These are phyloP conservation scores for Coluber constrictor DNA, from an alignment of 2,797 vertebrate genomes.

Conservation along the genomic window DNA sequence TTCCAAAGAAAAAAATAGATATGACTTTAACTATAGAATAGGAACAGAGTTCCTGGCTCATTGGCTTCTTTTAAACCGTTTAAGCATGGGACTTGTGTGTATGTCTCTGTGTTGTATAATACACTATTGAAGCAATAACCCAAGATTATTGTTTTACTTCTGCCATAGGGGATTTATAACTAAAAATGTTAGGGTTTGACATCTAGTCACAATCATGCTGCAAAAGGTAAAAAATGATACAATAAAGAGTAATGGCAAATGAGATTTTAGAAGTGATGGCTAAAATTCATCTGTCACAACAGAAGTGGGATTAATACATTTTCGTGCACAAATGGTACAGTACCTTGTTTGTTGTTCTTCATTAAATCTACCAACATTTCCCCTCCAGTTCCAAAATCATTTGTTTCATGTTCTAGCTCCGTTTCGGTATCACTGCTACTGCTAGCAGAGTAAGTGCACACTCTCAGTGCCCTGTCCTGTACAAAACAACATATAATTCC, in stretches of 20 bases:
- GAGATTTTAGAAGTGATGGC: slow-evolving; percentile 44
- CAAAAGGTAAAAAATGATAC: slow-evolving; percentile 35
- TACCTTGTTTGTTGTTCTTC: slow-evolving; percentile 74
- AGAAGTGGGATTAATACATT: slow-evolving; percentile 14
- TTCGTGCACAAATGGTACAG: slow-evolving; percentile 35
- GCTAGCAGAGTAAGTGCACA: slow-evolving; percentile 74
- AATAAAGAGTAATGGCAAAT: slow-evolving; percentile 56
- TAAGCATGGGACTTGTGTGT: slow-evolving; percentile 20
- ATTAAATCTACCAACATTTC: slow-evolving; percentile 67
- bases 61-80: slow-evolving; percentile 36
- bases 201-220: slow-evolving; percentile 34
- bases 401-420: slow-evolving; percentile 66
- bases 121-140: slow-evolving; percentile 37
- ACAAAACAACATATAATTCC: slow-evolving; percentile 32
- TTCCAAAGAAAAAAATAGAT: neutral
- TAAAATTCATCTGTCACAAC: slow-evolving; percentile 34
- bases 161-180: slow-evolving; percentile 24
- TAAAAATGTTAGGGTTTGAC: slow-evolving; percentile 32
- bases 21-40: neutral
- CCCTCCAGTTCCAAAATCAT: slow-evolving; percentile 62
- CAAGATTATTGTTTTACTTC: slow-evolving; percentile 46
- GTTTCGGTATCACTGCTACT: slow-evolving; percentile 74
- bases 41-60: slow-evolving; percentile 29
- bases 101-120: slow-evolving; percentile 4
- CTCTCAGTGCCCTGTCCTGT: slow-evolving; percentile 73